Base-by-base conservation (phyloP, 2,888 invertebrate genomes). In the Diploptera punctata region DNA sequence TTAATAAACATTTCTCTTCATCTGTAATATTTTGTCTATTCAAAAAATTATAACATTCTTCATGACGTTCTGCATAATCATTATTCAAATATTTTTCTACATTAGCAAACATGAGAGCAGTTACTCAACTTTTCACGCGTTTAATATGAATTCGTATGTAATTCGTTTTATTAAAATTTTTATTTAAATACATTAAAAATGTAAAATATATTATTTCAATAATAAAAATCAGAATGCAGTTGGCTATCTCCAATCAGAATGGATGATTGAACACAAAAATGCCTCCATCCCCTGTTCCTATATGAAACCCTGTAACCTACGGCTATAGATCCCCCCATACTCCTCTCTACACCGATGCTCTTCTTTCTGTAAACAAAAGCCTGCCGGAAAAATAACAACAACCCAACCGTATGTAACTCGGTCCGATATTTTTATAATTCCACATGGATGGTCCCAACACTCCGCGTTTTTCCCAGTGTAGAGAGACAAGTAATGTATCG, bases 381-480 rank as follows among this genome's bases (percentile, higher is more conserved):
- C 65, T 65, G 65, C 47, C 65, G 65, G 65, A 65, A 65, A 65
- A 65, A 65, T 65, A 65, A 65, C 65, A 65, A 65, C 65, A 65
- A 47, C 65, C 47, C 33, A 65, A 65, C 65, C 65, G 65, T 65
- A 18, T 65, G 65, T 65, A 65, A 65, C 29, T 24, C 44, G 65
- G 26, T n/a, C 65, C 65, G 65, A 65, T 65, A 65, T 65, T 65
- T 65, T 65, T 65, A 65, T 65, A 65, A 65, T 65, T 65, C 65
- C 65, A 18, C 65, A 65, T 65, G 44, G 65, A 44, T 65, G 44
- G 65, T n/a, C 13, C n/a, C 65, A 43, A 65, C 65, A 65, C 65
- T 65, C 65, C 18, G 44, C 65, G 65, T 47, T 65, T 65, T 65
- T 65, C 65, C 65, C 65, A 65, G 47, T 65, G 24, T 44, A 65